Evolutionary conservation across 2,113 vertebrate species (phyloP), one percentile per base, ranked within the genome.

Genomic region (Polyodon spathula): DNA sequence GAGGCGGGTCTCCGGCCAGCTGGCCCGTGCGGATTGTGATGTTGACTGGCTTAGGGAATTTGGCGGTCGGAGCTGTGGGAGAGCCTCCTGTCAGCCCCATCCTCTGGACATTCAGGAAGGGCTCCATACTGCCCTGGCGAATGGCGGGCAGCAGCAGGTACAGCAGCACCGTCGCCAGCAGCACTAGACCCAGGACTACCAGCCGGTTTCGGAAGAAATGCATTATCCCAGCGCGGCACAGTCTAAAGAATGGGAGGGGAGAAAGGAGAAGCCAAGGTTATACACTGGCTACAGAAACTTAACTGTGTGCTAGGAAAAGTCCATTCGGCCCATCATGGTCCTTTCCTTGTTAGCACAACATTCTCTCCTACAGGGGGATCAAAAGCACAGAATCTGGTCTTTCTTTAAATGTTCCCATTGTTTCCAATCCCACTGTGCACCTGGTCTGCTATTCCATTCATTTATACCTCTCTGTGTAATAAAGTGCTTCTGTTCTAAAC

Each of bases 91-190:
- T 67, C 40, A 77, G 68, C 10, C 73, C 71, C 60, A 81, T 78
- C 65, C 74, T 73, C 27, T 84, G 76, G 42, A 76, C 73, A 3
- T 79, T 75, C 16, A 85, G 58, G 5, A 81, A 83, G 0, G 77
- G 73, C 62, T 83, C 83, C 71, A 77, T 86, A 68, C 60, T 85
- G 61, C 82, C 75, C n/a, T 84, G 86, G 40, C 79, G 80, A 41
- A 84, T 77, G 10, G 84, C 74, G 0, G 89, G 93, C 59, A 94
- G 83, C 57, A 93, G 79, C 46, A 94, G 76, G 66, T 92, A 95
- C 59, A 96, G 77, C 10, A 92, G 72, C 3, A 97, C 51, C 0
- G 89, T 81, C 64, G 89, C 77, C 50, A 94, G 65, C 41, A 86
- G 66, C 63, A 90, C 90, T 60, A 97, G 73, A 38, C 87, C 81